These are phyloP conservation scores for Brenthis daphne DNA, from an alignment of 2,888 invertebrate genomes.

Conservation along the genomic window DNA sequence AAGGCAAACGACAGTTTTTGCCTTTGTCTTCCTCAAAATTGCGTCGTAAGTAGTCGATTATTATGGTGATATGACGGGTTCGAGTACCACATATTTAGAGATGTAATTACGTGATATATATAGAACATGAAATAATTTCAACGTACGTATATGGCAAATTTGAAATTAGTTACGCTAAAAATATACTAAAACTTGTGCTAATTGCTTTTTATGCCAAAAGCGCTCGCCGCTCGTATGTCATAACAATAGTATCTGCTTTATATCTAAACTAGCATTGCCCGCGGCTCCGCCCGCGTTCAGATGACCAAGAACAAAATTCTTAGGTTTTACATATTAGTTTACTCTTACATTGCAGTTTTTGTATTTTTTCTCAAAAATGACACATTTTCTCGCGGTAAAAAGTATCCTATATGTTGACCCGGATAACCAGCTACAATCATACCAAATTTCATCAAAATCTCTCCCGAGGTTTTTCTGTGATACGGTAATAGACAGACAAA, in stretches of 20 bases:
- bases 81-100: constrained; percentile 13
- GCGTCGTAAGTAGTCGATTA: constrained; percentile 20
- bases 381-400: no score
- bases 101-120: constrained; percentile 28
- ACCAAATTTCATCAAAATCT: no score
- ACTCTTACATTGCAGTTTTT: no score
- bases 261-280: neutral
- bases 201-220: constrained; percentile 3
- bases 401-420: no score
- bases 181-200: constrained; percentile 9
- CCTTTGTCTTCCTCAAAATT: constrained; percentile 19
- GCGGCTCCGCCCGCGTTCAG: no score
- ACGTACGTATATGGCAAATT: constrained; percentile 4
- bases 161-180: constrained; percentile 5
- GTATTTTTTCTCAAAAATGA: no score
- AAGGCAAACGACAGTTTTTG: neutral
- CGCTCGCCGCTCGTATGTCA: neutral
- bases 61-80: constrained; percentile 26
- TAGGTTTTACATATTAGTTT: no score
- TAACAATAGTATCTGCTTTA: neutral
- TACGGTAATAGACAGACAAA: no score
- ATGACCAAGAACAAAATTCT: no score
- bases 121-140: constrained; percentile 24
- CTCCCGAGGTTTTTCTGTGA: no score
- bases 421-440: no score